Base-by-base conservation (phyloP, 1,140 invertebrate genomes). In the Diorhabda carinulata region DNA sequence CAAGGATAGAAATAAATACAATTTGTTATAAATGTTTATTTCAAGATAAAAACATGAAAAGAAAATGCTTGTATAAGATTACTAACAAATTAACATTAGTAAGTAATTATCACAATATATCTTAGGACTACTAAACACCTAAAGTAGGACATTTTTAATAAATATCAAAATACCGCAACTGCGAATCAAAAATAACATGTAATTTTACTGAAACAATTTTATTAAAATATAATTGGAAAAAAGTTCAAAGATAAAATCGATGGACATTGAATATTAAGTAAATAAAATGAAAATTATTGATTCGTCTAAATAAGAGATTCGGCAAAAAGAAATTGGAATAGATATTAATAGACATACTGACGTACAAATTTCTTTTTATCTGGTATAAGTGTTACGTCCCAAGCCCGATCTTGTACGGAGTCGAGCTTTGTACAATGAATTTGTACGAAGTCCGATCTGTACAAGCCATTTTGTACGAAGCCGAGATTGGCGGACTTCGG, bases 91-190 rank as follows among this genome's bases (percentile, higher is more conserved):
- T 52, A 52, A 25, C n/a, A 52, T 8, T n/a, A 52, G 3, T 52
- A 52, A 52, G 47, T 52, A 52, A 52, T 52, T 52, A 52, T 52
- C 47, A 52, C 47, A 52, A 52, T 52, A 52, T 52, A 52, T 52
- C 47, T 52, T 52, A 52, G n/a, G n/a, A 52, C 47, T 52, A 52
- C 47, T n/a, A 8, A 52, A 52, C 3, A 52, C 6, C n/a, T 25
- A 25, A 52, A 52, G 47, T 52, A 52, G 6, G n/a, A 8, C 6
- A 6, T 2, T 8, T n/a, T 8, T 8, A 52, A 52, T 4, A 52
- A 52, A 52, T n/a, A 52, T n/a, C 3, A 52, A 8, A 6, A 3
- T 52, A 8, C 47, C n/a, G 47, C 6, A 8, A 52, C 2, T n/a
- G n/a, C 47, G 25, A 25, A 25, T 25, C 47, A 6, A 52, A 6